These are phyloP conservation scores for Macrocentrus cingulum DNA, from an alignment of 1,140 invertebrate species.

Conservation along the genomic window DNA sequence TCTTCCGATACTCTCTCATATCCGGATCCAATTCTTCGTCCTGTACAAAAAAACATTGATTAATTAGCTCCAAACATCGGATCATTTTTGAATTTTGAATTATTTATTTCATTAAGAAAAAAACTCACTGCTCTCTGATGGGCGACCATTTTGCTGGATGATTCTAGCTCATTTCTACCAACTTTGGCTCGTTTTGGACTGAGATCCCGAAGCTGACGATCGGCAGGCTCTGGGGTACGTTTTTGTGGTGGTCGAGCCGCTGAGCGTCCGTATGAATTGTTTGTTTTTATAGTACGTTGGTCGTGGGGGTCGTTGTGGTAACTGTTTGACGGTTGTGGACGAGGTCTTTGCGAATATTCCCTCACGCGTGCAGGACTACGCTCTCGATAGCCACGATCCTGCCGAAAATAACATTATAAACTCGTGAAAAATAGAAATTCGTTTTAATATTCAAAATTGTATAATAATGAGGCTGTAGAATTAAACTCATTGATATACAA, in stretches of 20 bases:
- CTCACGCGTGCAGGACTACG: constrained; percentile 40
- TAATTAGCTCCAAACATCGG: constrained; percentile 23
- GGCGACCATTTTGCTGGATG: constrained; percentile 17
- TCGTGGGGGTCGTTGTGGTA: constrained; percentile 41
- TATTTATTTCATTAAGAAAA: constrained; percentile 21
- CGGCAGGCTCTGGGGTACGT: constrained; percentile 31
- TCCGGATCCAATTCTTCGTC: constrained; percentile 64
- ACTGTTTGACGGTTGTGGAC: constrained; percentile 27
- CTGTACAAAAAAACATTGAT: constrained; percentile 29
- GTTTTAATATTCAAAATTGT: constrained; percentile 3
- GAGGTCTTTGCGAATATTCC: constrained; percentile 37
- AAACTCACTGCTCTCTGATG: constrained; percentile 24
- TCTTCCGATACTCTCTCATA: constrained; percentile 64
- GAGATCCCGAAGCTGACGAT: constrained; percentile 22
- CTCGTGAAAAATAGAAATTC: too few relatives aligned
- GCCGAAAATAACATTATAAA: too few relatives aligned
- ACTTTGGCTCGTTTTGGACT: constrained; percentile 39
- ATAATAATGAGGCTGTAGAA: too few relatives aligned
- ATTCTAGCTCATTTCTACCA: constrained; percentile 38
- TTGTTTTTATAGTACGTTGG: constrained; percentile 32
- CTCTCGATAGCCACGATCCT: constrained; percentile 44
- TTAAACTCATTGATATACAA: too few relatives aligned
- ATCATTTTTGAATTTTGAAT: too few relatives aligned
- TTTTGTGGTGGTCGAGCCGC: constrained; percentile 34
- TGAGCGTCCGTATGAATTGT: constrained; percentile 27